These are phyloP conservation scores for Parnassius smintheus DNA, from an alignment of 2,888 invertebrate genomes.

Conservation along the genomic window DNA sequence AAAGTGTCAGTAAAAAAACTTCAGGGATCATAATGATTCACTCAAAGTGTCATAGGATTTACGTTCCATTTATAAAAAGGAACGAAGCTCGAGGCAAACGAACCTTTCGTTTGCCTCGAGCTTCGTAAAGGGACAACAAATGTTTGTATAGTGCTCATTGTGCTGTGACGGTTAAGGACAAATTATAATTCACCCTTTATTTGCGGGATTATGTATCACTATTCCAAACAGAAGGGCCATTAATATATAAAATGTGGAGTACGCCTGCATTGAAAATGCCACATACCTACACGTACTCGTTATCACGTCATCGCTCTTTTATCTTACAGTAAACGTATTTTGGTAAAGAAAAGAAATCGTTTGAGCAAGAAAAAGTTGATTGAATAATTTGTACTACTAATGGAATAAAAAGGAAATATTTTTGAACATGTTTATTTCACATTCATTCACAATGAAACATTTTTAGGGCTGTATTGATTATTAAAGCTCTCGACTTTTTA, in stretches of 20 bases:
- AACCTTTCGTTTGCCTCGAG: not conserved
- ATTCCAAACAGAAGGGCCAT: not conserved
- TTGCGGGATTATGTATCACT: constrained; percentile 7
- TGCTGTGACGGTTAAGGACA: constrained; percentile 11
- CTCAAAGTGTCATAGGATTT: constrained; percentile 17
- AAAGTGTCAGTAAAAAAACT: not conserved
- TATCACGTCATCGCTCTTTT: constrained; percentile 21
- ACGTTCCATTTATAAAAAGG: constrained; percentile 18
- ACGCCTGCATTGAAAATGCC: constrained; percentile 4
- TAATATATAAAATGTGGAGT: constrained; percentile 5
- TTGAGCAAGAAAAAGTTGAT: not conserved
- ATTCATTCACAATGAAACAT: too few relatives aligned
- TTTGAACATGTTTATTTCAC: too few relatives aligned
- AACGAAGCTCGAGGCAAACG: too few relatives aligned
- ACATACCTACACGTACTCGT: constrained; percentile 21
- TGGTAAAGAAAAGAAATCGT: constrained; percentile 9
- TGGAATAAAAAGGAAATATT: too few relatives aligned
- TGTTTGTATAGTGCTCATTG: constrained; percentile 15
- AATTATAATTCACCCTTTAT: constrained; percentile 16
- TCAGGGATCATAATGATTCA: constrained; percentile 17
- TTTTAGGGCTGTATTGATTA: too few relatives aligned
- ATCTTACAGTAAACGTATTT: constrained; percentile 13
- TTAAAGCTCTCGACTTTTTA: too few relatives aligned
- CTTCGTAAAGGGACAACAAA: constrained; percentile 2
- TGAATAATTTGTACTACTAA: not conserved